Conservation (phyloP, 2,888 invertebrate species). For the Nephrotoma flavescens region DNA sequence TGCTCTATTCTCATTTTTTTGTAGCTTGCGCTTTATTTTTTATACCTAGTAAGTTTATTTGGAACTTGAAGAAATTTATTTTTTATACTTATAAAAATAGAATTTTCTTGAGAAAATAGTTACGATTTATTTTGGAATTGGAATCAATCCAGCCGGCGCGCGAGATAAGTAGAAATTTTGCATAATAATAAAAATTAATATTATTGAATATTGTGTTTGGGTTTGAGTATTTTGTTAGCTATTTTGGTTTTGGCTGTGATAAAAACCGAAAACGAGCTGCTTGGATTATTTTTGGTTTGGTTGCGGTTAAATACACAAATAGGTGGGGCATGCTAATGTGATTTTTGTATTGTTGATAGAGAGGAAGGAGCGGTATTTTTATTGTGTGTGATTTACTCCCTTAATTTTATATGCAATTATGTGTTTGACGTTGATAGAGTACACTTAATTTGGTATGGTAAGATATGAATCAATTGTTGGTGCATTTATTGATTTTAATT, state of each 20-base stretch:
- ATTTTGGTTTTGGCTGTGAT: too few species aligned
- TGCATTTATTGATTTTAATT: too few species aligned
- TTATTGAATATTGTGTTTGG: too few species aligned
- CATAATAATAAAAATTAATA: too few species aligned
- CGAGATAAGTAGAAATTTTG: neutral
- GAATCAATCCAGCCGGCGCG: neutral
- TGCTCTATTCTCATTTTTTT: neutral
- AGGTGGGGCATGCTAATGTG: neutral
- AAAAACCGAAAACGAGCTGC: too few species aligned
- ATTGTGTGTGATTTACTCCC: neutral
- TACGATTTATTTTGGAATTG: neutral
- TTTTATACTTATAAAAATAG: neutral
- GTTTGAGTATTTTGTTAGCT: too few species aligned
- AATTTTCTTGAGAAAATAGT: neutral
- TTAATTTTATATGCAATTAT: neutral
- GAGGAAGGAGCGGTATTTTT: neutral
- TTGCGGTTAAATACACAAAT: neutral
- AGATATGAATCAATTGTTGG: too few species aligned
- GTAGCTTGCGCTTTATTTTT: neutral
- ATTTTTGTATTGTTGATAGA: neutral
- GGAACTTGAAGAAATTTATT: neutral
- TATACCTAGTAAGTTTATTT: neutral
- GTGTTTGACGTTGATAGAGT: neutral
- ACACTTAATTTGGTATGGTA: too few species aligned
- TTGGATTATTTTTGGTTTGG: neutral